phyloP scores from a whole-genome alignment of 2,113 vertebrate species.

The Columba livia region DNA sequence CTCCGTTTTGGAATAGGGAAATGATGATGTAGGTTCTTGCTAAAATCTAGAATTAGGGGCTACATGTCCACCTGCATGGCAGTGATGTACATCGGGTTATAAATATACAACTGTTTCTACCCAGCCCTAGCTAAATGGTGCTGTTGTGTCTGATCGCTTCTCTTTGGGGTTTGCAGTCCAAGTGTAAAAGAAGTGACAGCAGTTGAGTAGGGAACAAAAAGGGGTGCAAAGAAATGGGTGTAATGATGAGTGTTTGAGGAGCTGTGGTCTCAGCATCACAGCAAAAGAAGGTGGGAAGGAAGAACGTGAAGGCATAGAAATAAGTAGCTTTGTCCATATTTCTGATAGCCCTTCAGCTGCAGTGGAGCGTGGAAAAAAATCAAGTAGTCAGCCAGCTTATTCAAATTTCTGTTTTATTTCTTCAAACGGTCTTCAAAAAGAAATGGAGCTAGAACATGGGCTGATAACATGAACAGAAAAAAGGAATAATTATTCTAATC shows the following conservation, averaged over 20 bases:
- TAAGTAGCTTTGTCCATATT: background rate
- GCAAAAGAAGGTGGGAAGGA: background rate
- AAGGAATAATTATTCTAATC: background rate
- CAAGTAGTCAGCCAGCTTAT: background rate
- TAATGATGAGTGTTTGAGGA: background rate
- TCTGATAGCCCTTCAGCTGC: background rate
- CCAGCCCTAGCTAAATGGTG: background rate
- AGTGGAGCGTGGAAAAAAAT: background rate
- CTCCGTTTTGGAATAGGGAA: background rate
- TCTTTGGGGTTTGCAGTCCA: background rate
- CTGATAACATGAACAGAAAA: background rate
- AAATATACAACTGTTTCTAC: background rate
- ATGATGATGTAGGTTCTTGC: background rate
- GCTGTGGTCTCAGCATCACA: background rate
- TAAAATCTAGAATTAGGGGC: background rate
- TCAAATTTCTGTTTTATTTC: background rate
- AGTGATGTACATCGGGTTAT: background rate
- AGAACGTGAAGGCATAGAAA: background rate
- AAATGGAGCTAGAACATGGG: background rate
- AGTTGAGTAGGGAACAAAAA: background rate
- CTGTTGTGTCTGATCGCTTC: background rate
- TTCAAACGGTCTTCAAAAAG: background rate
- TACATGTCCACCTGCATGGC: background rate
- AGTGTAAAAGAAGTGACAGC: background rate
- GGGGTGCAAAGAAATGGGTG: background rate